Evolutionary conservation across 1,140 invertebrate species (phyloP), one percentile per base, ranked within the genome.

Genomic region (Dysdera silvatica): DNA sequence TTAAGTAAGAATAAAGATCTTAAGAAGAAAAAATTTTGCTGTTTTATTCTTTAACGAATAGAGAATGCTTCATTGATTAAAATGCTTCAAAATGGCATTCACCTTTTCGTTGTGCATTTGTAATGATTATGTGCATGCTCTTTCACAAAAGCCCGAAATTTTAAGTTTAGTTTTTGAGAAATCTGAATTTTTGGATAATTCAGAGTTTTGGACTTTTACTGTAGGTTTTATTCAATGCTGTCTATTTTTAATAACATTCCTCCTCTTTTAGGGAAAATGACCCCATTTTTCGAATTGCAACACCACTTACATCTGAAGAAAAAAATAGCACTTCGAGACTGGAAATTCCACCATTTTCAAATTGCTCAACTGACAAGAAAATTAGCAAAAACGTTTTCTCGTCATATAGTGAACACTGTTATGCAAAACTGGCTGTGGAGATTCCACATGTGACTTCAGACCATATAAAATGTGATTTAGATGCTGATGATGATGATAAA

Each of bases 271-370:
- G 86, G 67, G 72, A 77, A 54, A 80, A 79, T 59, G 91, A 94
- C 82, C 89, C 89, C 1, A 87, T 95, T 60, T 91, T 91, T 78
- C 78, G 82, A 53, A 84, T 94, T 71, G 84, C 84, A 20, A 85
- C 86, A 63, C 80, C 82, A 45, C 77, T 95, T 8, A 80, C 82
- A 71, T 78, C 78, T 43, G 77, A 77, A 64, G 90, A 92, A 80
- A 68, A 64, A 33, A 28, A 35, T 12, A 82, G 73, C 60, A 56
- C 65, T 47, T 41, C 67, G 37, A 65, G 47, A 37, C 20, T 51
- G 33, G n/a, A n/a, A n/a, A n/a, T n/a, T n/a, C n/a, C n/a, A n/a
- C 20, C 16, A 57, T 29, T 61, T 8, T 32, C 40, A 23, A 55
- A 52, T 40, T 18, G 4, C 12, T 29, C 51, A 18, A 41, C 14